Conservation (phyloP, 2,888 invertebrate genomes). For the Tetropium fuscum region DNA sequence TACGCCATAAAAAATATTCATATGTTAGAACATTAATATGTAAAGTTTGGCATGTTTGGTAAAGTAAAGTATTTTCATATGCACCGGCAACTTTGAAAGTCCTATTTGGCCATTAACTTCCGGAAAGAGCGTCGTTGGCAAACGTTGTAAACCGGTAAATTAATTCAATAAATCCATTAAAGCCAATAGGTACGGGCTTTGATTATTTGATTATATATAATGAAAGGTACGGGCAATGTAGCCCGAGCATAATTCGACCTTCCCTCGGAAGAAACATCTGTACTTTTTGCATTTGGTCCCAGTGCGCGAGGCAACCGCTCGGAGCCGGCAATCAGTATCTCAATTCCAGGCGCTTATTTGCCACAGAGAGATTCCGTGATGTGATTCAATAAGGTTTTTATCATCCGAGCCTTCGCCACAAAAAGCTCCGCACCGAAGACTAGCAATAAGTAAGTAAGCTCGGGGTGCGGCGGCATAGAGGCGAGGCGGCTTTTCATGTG, state of each 20-base stretch:
- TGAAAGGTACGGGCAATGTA: too few species aligned
- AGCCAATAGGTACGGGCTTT: constrained; percentile 11
- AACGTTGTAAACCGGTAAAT: constrained; percentile 22
- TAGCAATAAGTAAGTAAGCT: constrained; percentile 61
- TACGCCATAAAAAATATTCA: too few species aligned
- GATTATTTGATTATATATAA: constrained; percentile 9
- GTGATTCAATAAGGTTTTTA: constrained; percentile 61
- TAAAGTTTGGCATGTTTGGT: too few species aligned
- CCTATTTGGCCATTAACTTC: constrained; percentile 21
- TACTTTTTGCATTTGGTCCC: constrained; percentile 21
- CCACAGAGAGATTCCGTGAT: constrained; percentile 53
- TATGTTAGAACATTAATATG: too few species aligned
- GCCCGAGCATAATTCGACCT: background rate
- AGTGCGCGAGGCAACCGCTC: constrained; percentile 5
- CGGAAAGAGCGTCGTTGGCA: constrained; percentile 11
- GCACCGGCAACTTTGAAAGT: too few species aligned
- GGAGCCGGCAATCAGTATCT: constrained; percentile 19
- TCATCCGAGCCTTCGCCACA: constrained; percentile 51
- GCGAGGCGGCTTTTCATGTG: constrained; percentile 53
- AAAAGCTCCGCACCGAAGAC: constrained; percentile 42
- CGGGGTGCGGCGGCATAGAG: constrained; percentile 47
- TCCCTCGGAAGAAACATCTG: constrained; percentile 18
- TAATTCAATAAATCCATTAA: constrained; percentile 30
- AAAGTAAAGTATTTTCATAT: too few species aligned
- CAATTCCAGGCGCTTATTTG: constrained; percentile 13